Base-by-base conservation (phyloP, 2,888 invertebrate species). In the Thumatha senex region DNA sequence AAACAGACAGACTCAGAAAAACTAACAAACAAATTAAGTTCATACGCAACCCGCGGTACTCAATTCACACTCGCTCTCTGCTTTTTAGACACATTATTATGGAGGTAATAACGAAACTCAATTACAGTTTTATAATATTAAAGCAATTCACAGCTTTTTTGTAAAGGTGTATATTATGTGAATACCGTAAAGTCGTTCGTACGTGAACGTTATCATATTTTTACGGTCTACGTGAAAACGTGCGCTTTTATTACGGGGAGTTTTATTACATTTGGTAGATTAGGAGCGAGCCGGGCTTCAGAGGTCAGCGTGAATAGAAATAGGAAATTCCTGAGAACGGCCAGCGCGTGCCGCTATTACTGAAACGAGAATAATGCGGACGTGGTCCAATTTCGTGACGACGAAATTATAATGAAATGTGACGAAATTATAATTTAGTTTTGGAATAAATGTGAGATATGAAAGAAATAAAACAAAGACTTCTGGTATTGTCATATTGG, bases 121-220 rank as follows among this genome's bases (percentile, higher is more conserved):
- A 44, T 44, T 44, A 44, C 24, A 15, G 11, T 24, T 44, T 45
- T 30, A 15, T 38, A 45, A 8, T 38, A 38, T 18, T 7, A 13
- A 18, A 38, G 30, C 59, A 67, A 62, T 56, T 67, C 59, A 56
- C 64, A 46, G 55, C 52, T 58, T 68, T 60, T 52, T 56, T 31
- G 56, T 49, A 41, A 52, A 59, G 52, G 51, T 56, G 52, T 51
- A 52, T 54, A n/a, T n/a, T n/a, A 61, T 56, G 62, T 59, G 56
- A 61, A 39, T 34, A 44, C 44, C 48, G 36, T 53, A n/a, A 44
- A 44, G 63, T 61, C 61, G 60, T 24, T 63, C 68, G 72, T 82
- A 84, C 88, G 87, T 87, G 86, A 80, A 80, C 80, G 88, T 91
- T 89, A 91, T 89, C 90, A 91, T 89, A 89, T 88, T 90, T 89